phyloP scores from a whole-genome alignment of 2,113 vertebrate genomes.

The Sylvietta virens region DNA sequence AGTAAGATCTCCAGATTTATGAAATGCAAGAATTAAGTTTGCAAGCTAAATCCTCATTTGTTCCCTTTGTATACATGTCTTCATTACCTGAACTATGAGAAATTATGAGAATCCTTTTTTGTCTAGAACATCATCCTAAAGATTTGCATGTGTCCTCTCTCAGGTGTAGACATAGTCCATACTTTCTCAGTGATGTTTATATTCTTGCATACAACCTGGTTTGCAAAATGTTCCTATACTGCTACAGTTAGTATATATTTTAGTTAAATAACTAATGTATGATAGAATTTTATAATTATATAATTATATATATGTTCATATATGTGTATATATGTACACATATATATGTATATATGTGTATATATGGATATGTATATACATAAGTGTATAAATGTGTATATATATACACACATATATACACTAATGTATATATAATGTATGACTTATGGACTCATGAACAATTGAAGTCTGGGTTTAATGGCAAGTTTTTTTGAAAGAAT shows the following conservation, averaged over 20 bases:
- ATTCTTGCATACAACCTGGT: neutral
- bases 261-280: neutral
- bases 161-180: neutral
- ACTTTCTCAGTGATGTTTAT: neutral
- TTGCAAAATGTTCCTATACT: neutral
- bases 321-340: too few species aligned
- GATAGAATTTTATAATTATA: too few species aligned
- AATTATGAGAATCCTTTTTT: neutral
- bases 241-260: neutral
- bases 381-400: too few species aligned
- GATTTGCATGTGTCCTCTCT: neutral
- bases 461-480: neutral
- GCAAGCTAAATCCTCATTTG: neutral
- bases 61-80: neutral
- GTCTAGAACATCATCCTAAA: neutral
- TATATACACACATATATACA: too few species aligned
- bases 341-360: too few species aligned
- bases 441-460: neutral
- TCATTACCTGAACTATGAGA: neutral
- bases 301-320: too few species aligned
- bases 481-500: neutral
- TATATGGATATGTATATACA: too few species aligned
- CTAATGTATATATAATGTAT: too few species aligned
- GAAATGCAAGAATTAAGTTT: neutral
- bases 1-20: neutral